Evolutionary conservation across 2,888 invertebrate genomes (phyloP).

Genomic region (Leucozona laternaria): DNA sequence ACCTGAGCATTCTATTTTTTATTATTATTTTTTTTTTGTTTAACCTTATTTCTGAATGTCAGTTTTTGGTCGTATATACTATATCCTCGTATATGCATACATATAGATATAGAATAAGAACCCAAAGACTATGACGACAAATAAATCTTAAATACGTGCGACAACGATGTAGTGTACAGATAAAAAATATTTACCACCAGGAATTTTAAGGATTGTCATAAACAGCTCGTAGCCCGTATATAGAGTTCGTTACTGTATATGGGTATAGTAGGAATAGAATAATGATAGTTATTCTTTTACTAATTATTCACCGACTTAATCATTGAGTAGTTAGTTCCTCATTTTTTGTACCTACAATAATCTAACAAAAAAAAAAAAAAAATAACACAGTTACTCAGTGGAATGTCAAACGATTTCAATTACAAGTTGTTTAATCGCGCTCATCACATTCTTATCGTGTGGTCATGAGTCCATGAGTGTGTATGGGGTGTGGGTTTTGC

Average conservation of each 20-base stretch:
- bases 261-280: neutral
- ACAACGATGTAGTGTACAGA: conserved; percentile 34
- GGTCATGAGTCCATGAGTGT: conserved; percentile 31
- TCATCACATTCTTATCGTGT: conserved; percentile 67
- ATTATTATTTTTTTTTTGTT: conserved; percentile 34
- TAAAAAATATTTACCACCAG: conserved; percentile 38
- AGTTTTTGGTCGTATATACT: no score
- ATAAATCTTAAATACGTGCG: conserved; percentile 59
- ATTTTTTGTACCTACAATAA: neutral
- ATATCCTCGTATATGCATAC: neutral
- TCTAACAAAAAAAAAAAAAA: neutral
- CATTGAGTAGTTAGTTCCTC: conserved; percentile 48
- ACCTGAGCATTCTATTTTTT: conserved; percentile 51
- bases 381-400: conserved; percentile 24
- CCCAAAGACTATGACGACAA: conserved; percentile 40
- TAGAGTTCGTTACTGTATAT: neutral
- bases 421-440: conserved; percentile 71
- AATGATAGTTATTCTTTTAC: conserved; percentile 26
- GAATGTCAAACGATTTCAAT: conserved; percentile 76
- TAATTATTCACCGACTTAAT: conserved; percentile 65
- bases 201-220: conserved; percentile 73
- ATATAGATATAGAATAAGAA: conserved; percentile 30
- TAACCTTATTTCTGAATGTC: conserved; percentile 68
- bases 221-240: conserved; percentile 61
- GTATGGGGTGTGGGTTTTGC: conserved; percentile 25